Conservation (phyloP, 2,113 vertebrate genomes). For the Psilopsiagon aurifrons region DNA sequence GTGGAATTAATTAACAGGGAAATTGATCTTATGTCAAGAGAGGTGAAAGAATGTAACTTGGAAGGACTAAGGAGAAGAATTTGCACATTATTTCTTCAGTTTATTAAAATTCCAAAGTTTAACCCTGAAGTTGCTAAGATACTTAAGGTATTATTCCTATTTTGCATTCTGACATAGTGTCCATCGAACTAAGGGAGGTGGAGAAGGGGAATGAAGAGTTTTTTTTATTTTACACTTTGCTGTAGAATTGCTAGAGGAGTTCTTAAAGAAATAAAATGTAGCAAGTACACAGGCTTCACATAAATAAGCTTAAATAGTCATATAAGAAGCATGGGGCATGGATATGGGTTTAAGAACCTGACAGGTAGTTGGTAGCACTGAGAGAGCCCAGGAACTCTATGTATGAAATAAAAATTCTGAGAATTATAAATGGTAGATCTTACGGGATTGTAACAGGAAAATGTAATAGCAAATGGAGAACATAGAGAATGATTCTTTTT, state of each 20-base stretch:
- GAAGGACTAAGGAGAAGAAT: constrained; percentile 91
- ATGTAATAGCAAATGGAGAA: not conserved
- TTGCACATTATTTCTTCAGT: constrained; percentile 90
- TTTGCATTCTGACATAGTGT: not conserved
- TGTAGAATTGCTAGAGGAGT: not conserved
- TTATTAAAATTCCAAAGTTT: constrained; percentile 88
- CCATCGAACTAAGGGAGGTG: not conserved
- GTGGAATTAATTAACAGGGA: constrained; percentile 89
- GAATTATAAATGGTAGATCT: not conserved
- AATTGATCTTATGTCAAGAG: constrained; percentile 83
- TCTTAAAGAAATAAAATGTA: not conserved
- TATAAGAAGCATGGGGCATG: not conserved
- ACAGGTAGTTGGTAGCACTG: not conserved
- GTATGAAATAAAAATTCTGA: not conserved
- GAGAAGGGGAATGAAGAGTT: not conserved
- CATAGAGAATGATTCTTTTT: not conserved
- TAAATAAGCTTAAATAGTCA: not conserved
- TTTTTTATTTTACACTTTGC: not conserved
- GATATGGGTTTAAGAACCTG: not conserved
- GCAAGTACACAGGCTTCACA: not conserved
- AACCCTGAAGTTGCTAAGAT: constrained; percentile 85
- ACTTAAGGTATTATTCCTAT: constrained; percentile 82
- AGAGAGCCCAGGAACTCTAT: not conserved
- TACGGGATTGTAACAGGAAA: not conserved
- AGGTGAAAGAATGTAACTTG: constrained; percentile 80